phyloP scores from a whole-genome alignment of 2,797 vertebrate genomes.

The Fistularia tabacaria region DNA sequence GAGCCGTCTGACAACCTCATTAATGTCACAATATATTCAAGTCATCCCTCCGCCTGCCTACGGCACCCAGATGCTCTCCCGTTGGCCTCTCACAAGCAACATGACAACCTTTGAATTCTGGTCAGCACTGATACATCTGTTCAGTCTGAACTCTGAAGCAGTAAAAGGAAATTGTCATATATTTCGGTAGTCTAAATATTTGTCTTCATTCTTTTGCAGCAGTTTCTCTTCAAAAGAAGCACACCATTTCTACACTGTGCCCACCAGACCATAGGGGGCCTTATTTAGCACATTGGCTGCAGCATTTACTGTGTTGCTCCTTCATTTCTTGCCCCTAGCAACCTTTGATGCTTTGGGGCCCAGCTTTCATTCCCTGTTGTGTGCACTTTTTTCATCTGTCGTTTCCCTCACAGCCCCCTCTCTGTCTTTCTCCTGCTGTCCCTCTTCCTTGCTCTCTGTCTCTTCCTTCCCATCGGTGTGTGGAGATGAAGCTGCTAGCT shows the following conservation, averaged over 20 bases:
- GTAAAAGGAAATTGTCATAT: conserved; percentile 18
- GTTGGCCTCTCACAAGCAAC: conserved; percentile 40
- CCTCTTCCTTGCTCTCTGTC: conserved; percentile 58
- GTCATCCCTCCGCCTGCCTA: conserved; percentile 58
- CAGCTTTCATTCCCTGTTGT: conserved; percentile 63
- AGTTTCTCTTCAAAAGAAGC: conserved; percentile 35
- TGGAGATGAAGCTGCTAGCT: conserved; percentile 65
- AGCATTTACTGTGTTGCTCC: conserved; percentile 66
- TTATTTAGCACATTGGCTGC: conserved; percentile 59
- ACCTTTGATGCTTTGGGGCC: conserved; percentile 79
- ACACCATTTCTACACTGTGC: conserved; percentile 52
- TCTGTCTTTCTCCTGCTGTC: conserved; percentile 56
- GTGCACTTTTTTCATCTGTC: conserved; percentile 39
- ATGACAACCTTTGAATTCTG: conserved; percentile 53
- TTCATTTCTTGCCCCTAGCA: conserved; percentile 76
- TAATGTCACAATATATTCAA: conserved; percentile 78
- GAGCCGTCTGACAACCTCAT: conserved; percentile 72
- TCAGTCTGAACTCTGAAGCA: conserved; percentile 5
- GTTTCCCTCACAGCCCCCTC: conserved; percentile 55
- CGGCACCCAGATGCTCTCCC: conserved; percentile 62
- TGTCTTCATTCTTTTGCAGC: conserved; percentile 41
- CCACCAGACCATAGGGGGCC: conserved; percentile 50
- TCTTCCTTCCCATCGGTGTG: conserved; percentile 56
- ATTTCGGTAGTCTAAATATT: conserved; percentile 50
- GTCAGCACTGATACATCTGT: conserved; percentile 39